A percentile compares a stretch with the other conserved stretches of the same genome.
phyloP scores from a whole-genome alignment of 2,888 invertebrate genomes.

The Hedychridium roseum region DNA sequence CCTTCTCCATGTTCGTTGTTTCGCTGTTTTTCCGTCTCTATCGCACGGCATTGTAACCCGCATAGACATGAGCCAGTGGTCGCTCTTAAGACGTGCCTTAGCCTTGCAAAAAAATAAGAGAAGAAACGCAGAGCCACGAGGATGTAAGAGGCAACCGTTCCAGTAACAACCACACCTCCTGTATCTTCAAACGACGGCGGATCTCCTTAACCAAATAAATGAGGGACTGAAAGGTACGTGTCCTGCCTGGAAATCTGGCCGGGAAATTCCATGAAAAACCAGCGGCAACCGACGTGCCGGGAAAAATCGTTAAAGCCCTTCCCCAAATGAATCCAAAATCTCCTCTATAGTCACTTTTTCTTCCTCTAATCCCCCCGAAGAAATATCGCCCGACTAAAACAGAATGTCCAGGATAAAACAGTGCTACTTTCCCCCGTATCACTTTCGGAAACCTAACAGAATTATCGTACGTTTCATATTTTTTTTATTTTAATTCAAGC shows the following conservation, averaged over 20 bases:
- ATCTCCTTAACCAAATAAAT: slow-evolving; percentile 44
- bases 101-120: slow-evolving; percentile 25
- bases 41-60: too few relatives aligned
- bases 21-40: not conserved
- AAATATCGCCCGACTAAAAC: too few relatives aligned
- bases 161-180: slow-evolving; percentile 2
- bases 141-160: too few relatives aligned
- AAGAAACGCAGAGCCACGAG: too few relatives aligned
- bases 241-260: slow-evolving; percentile 32
- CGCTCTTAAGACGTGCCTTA: slow-evolving; percentile 24
- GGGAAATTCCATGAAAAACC: slow-evolving; percentile 17
- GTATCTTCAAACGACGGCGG: slow-evolving; percentile 20
- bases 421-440: too few relatives aligned
- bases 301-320: slow-evolving; percentile 14
- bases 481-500: too few relatives aligned
- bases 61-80: too few relatives aligned
- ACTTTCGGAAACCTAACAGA: too few relatives aligned
- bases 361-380: not conserved
- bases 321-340: not conserved
- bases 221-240: slow-evolving; percentile 37
- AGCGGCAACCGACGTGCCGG: slow-evolving; percentile 15
- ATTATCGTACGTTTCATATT: too few relatives aligned
- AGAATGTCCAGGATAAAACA: too few relatives aligned
- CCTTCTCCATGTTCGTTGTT: not conserved
- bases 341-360: not conserved